A percentile compares a stretch with the other conserved stretches of the same genome.
Evolutionary conservation across 1,140 invertebrate genomes (phyloP).

Genomic region (Psix sp.): DNA sequence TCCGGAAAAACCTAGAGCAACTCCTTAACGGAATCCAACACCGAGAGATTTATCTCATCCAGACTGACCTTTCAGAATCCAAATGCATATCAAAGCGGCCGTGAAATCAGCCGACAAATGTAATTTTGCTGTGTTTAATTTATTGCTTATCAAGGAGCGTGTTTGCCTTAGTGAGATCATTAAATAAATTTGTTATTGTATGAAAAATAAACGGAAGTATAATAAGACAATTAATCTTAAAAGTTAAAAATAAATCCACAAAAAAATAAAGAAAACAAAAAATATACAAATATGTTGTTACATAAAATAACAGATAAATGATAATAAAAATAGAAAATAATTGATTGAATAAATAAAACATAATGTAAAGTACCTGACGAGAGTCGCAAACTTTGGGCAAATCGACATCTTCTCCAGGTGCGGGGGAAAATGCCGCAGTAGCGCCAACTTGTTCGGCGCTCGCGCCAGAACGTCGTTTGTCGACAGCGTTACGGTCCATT

Average conservation of each 20-base stretch:
- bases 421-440: slow-evolving; percentile 45
- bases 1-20: slow-evolving; percentile 56
- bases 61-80: slow-evolving; percentile 33
- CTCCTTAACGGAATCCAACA: slow-evolving; percentile 24
- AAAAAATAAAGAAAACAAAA: too few species aligned
- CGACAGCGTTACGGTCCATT: slow-evolving; percentile 75
- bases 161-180: background rate
- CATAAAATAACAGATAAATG: too few species aligned
- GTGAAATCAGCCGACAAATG: slow-evolving; percentile 37
- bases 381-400: slow-evolving; percentile 69
- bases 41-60: slow-evolving; percentile 28
- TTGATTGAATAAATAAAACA: background rate
- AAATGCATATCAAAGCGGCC: slow-evolving; percentile 28
- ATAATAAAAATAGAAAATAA: background rate
- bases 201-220: too few species aligned
- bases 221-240: too few species aligned
- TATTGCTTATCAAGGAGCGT: slow-evolving; percentile 19
- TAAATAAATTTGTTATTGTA: too few species aligned
- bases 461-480: slow-evolving; percentile 69
- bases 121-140: slow-evolving; percentile 23
- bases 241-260: too few species aligned
- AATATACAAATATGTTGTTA: background rate
- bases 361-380: slow-evolving; percentile 66
- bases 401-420: slow-evolving; percentile 65
- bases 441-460: slow-evolving; percentile 56